A percentile compares a stretch with the other conserved stretches of the same genome.
phyloP scores from a whole-genome alignment of 2,888 invertebrate genomes.

The Amblyteles armatorius region DNA sequence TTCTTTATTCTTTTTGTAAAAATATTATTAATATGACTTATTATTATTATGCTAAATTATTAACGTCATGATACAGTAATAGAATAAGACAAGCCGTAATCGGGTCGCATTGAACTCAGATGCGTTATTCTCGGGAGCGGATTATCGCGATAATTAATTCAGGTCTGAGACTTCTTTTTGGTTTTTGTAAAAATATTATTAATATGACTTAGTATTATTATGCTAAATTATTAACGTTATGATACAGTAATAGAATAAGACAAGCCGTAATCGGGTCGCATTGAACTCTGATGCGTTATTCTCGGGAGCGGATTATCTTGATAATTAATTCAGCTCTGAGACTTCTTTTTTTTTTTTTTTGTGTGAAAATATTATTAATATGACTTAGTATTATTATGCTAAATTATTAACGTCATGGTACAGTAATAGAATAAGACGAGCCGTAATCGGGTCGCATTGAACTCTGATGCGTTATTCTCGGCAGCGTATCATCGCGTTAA shows the following conservation, averaged over 20 bases:
- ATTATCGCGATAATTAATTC: conserved; percentile 7
- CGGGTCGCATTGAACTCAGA: not conserved
- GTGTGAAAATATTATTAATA: no score
- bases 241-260: not conserved
- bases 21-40: no score
- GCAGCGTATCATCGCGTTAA: not conserved
- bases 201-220: no score
- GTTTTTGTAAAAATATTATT: no score
- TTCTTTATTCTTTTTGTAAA: no score
- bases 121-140: conserved; percentile 13
- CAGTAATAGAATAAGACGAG: not conserved
- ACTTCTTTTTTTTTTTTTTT: no score
- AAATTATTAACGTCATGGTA: not conserved
- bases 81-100: not conserved
- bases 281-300: conserved; percentile 1
- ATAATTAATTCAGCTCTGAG: not conserved
- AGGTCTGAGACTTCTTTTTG: no score
- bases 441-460: not conserved
- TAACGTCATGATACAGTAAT: not conserved
- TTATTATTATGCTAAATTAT: not conserved
- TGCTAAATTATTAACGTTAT: not conserved
- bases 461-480: conserved; percentile 10
- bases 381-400: no score
- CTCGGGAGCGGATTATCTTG: not conserved
- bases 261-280: not conserved